Evolutionary conservation across 2,888 invertebrate species (phyloP).

Genomic region (Lycophotia porphyrea): DNA sequence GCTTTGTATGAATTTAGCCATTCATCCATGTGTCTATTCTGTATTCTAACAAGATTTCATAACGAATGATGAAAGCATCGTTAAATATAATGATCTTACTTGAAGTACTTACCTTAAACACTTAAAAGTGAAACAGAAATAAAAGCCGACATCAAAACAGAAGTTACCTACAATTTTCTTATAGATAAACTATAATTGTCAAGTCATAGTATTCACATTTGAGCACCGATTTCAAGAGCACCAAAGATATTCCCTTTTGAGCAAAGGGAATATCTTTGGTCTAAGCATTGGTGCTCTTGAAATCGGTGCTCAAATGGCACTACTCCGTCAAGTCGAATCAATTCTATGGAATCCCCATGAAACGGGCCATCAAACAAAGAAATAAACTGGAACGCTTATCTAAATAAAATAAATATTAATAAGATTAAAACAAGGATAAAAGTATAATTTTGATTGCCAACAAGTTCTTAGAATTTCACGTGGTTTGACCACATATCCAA

Average conservation of each 20-base stretch:
- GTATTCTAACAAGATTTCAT: neutral
- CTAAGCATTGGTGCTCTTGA: too few species aligned
- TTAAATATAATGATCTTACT: neutral
- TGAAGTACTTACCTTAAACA: neutral
- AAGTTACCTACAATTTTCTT: neutral
- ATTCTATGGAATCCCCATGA: neutral
- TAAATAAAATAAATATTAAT: slow-evolving; percentile 12
- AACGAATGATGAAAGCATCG: neutral
- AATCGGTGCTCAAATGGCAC: too few species aligned
- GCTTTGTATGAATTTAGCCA: neutral
- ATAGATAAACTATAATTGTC: neutral
- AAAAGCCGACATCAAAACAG: neutral
- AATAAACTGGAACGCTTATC: slow-evolving; percentile 17
- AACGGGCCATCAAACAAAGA: neutral
- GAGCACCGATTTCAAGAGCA: too few species aligned
- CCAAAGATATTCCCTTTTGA: too few species aligned
- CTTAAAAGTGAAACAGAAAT: neutral
- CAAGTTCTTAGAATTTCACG: slow-evolving; percentile 27
- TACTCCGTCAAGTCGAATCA: neutral
- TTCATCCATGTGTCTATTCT: neutral
- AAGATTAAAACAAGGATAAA: slow-evolving; percentile 25
- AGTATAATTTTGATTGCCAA: slow-evolving; percentile 10
- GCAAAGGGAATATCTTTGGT: too few species aligned
- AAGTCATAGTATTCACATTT: too few species aligned
- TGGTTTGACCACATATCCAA: slow-evolving; percentile 14